Conservation (phyloP, 2,113 vertebrate genomes). For the Hipposideros armiger region DNA sequence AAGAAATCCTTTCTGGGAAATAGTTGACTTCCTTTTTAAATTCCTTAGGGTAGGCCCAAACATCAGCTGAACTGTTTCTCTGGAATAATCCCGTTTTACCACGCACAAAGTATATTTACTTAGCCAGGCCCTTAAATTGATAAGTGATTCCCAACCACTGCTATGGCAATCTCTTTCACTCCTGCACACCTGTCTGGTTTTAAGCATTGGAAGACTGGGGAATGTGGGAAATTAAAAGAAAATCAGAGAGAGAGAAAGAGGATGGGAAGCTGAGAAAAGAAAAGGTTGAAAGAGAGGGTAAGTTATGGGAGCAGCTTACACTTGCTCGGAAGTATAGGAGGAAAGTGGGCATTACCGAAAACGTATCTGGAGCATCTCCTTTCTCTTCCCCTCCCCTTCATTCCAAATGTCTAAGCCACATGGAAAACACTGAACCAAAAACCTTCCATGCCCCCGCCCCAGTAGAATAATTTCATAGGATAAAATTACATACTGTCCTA, state of each 20-base stretch:
- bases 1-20: neutral
- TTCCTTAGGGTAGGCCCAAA: neutral
- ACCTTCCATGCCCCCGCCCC: neutral
- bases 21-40: neutral
- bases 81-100: neutral
- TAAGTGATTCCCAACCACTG: neutral
- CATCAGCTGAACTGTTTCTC: neutral
- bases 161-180: neutral
- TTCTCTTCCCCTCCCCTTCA: neutral
- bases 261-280: neutral
- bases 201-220: neutral
- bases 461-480: neutral
- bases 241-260: neutral
- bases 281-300: neutral
- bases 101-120: accelerated
- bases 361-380: neutral
- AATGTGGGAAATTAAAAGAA: neutral
- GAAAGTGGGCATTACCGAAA: neutral
- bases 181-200: neutral
- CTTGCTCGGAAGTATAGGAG: neutral
- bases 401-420: neutral
- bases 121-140: neutral
- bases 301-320: neutral
- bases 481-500: neutral
- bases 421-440: neutral